Evolutionary conservation across 1,140 invertebrate species (phyloP).

Genomic region (Trissolcus basalis): DNA sequence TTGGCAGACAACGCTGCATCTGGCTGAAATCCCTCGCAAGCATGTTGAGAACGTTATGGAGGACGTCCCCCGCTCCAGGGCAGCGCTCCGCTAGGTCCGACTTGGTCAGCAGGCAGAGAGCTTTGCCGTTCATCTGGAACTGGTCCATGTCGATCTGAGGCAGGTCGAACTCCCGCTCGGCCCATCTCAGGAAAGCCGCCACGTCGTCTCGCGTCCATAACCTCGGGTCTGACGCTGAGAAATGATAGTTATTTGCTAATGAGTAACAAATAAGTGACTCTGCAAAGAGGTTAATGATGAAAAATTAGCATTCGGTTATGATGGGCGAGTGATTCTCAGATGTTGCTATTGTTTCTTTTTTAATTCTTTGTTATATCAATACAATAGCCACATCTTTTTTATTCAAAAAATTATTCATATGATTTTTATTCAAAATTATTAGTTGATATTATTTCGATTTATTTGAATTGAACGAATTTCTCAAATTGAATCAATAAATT

Average conservation of each 20-base stretch:
- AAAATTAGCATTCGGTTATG: conserved; percentile 19
- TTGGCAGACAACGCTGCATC: conserved; percentile 85
- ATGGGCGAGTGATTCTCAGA: background rate
- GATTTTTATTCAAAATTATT: too few relatives aligned
- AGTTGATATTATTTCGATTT: too few relatives aligned
- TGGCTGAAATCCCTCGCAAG: conserved; percentile 87
- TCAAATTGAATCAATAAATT: too few relatives aligned
- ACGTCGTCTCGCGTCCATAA: conserved; percentile 95
- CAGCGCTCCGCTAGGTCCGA: conserved; percentile 92
- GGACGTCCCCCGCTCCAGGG: conserved; percentile 92
- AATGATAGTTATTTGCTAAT: conserved; percentile 56
- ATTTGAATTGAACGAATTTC: too few relatives aligned
- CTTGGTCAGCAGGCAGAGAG: conserved; percentile 91
- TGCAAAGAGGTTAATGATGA: conserved; percentile 44
- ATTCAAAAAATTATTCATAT: too few relatives aligned
- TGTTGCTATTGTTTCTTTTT: background rate
- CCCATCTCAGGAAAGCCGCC: conserved; percentile 90
- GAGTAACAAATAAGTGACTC: conserved; percentile 56
- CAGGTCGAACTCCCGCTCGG: conserved; percentile 93
- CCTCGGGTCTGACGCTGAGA: conserved; percentile 88
- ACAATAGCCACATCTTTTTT: too few relatives aligned
- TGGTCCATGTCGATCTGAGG: conserved; percentile 93
- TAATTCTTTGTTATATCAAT: too few relatives aligned
- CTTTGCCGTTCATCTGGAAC: conserved; percentile 99
- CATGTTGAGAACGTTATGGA: conserved; percentile 94